A percentile compares a stretch with the other conserved stretches of the same genome.
Evolutionary conservation across 2,888 invertebrate species (phyloP).

Genomic region (Bursaphelenchus okinawaensis): DNA sequence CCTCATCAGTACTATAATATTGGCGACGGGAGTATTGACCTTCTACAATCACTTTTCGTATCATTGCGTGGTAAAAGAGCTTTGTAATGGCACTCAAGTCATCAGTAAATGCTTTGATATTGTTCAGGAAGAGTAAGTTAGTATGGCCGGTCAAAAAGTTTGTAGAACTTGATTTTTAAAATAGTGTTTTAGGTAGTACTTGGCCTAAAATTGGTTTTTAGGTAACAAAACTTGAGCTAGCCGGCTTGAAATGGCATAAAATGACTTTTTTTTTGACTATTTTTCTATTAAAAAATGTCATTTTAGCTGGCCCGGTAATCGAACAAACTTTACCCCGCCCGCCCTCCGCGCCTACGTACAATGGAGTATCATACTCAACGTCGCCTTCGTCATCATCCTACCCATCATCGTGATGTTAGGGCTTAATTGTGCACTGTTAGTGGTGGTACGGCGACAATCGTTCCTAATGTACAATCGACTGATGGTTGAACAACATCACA

Average conservation of each 20-base stretch:
- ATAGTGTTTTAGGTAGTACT: too few relatives aligned
- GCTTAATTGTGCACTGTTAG: constrained; percentile 30
- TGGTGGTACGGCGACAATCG: constrained; percentile 28
- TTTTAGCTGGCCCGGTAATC: constrained; percentile 47
- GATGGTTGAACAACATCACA: constrained; percentile 11
- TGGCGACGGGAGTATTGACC: constrained; percentile 47
- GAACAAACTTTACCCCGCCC: constrained; percentile 39
- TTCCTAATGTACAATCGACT: constrained; percentile 30
- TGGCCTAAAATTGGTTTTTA: too few relatives aligned
- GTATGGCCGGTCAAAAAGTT: too few relatives aligned
- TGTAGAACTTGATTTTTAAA: too few relatives aligned
- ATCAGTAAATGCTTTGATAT: constrained; percentile 34
- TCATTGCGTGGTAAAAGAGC: constrained; percentile 39
- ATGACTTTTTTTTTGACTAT: not conserved
- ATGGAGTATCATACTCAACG: constrained; percentile 44
- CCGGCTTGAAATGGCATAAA: too few relatives aligned
- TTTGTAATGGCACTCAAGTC: constrained; percentile 48
- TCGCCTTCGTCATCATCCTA: constrained; percentile 44
- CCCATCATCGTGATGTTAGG: constrained; percentile 45
- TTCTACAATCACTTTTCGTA: constrained; percentile 52
- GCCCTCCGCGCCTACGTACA: constrained; percentile 41
- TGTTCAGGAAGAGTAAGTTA: constrained; percentile 29
- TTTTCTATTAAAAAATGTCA: not conserved
- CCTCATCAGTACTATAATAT: constrained; percentile 40
- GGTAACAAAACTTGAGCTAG: too few relatives aligned